Conservation (phyloP, 2,888 invertebrate genomes). For the Ceratothoa steindachneri region DNA sequence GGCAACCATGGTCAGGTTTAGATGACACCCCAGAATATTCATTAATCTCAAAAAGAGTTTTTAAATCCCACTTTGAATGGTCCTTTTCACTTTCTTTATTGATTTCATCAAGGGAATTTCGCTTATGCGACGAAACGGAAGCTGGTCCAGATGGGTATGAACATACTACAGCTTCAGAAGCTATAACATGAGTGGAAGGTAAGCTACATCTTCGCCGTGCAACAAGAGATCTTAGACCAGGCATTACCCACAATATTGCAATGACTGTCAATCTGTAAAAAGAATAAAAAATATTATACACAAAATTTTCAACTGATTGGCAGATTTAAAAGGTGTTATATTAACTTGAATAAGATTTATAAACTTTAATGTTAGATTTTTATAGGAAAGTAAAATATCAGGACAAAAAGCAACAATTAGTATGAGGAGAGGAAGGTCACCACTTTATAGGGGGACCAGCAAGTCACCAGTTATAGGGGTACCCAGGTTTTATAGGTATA, state of each 20-base stretch:
- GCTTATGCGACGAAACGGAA: not conserved
- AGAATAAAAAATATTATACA: no score
- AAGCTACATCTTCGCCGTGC: not conserved
- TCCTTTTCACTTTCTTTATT: not conserved
- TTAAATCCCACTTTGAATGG: not conserved
- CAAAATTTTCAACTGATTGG: no score
- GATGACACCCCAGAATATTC: not conserved
- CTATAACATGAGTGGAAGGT: not conserved
- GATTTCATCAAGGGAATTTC: slow-evolving; percentile 8
- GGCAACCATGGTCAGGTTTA: not conserved
- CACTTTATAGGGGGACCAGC: no score
- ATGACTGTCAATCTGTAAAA: not conserved
- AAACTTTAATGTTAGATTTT: no score
- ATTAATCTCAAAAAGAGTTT: not conserved
- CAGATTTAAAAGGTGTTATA: no score
- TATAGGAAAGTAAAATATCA: no score
- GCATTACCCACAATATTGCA: not conserved
- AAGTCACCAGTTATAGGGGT: no score
- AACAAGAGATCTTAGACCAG: slow-evolving; percentile 7
- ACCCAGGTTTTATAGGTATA: no score
- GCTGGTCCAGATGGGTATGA: not conserved
- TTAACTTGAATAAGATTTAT: no score
- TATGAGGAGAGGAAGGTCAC: no score
- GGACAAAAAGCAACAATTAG: no score
- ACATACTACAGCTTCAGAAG: slow-evolving; percentile 7